Base-by-base conservation (phyloP, 2,113 vertebrate species). In the Scolopax mira region DNA sequence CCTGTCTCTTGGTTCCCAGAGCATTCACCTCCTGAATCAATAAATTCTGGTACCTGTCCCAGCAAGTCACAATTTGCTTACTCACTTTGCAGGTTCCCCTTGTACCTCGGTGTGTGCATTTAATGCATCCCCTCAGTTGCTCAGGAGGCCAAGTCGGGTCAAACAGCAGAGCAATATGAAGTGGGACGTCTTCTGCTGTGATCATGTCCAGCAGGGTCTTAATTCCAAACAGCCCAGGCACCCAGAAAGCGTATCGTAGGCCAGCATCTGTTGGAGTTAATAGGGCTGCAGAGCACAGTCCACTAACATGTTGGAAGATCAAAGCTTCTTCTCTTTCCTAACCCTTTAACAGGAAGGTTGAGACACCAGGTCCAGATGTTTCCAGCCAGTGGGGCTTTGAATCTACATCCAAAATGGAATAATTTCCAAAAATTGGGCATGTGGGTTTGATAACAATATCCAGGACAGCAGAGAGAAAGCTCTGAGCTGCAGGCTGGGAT, bases 331-430 rank as follows among this genome's bases (percentile, higher is more conserved):
- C 90, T 84, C 88, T 51, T 51, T 78, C 61, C 78, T 90, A 71
- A 52, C 61, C 52, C 85, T 86, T 70, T 67, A 60, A 84, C 35
- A 81, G 78, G 80, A 88, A 89, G 57, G 69, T 31, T 60, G 28
- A 84, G 57, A 82, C 27, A 46, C 65, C 77, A 73, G 57, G 21
- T 93, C 83, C 93, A 97, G 92, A 89, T 94, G 90, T 88, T 94
- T 75, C 60, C 77, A 90, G 62, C 69, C 54, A 60, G 39, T 28
- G 17, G 27, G 58, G 44, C 57, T 88, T 96, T 86, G 70, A 85
- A 92, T 85, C 80, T 81, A 31, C 71, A 57, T 81, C 86, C 89
- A 81, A 84, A 93, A 35, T 46, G 18, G 49, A 91, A 89, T 33
- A 62, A 79, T 75, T 80, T 94, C 69, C 61, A 69, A 57, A 84